phyloP scores from a whole-genome alignment of 2,888 invertebrate species.

The Meiosimyza decipiens region DNA sequence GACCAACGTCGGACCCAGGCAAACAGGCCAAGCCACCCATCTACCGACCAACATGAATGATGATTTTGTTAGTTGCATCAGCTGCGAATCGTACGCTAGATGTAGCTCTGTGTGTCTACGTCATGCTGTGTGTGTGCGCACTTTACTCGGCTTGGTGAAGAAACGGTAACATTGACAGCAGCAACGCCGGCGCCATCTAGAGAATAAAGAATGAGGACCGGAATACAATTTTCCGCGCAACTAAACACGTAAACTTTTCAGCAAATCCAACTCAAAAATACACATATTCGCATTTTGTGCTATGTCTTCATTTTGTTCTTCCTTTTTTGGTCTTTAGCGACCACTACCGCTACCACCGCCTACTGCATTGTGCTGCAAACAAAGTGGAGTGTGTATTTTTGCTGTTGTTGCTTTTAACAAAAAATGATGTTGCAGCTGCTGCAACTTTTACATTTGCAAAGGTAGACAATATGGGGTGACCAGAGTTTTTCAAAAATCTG shows the following conservation, averaged over 20 bases:
- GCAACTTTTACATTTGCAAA: neutral
- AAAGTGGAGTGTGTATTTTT: too few species aligned
- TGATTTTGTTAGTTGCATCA: neutral
- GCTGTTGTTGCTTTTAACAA: neutral
- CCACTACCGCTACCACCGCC: neutral
- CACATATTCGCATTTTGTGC: neutral
- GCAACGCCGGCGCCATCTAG: too few species aligned
- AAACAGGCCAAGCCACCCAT: too few species aligned
- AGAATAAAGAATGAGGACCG: slow-evolving; percentile 44
- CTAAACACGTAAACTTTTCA: slow-evolving; percentile 56
- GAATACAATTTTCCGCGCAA: slow-evolving; percentile 65
- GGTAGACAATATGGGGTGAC: too few species aligned
- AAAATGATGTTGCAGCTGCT: slow-evolving; percentile 20
- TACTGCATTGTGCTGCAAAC: too few species aligned
- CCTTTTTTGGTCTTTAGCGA: slow-evolving; percentile 34
- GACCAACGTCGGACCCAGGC: too few species aligned
- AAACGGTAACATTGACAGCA: neutral
- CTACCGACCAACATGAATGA: slow-evolving; percentile 2
- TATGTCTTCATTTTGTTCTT: neutral
- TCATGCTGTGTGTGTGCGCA: neutral
- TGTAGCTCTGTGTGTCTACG: neutral
- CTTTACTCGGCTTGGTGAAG: neutral
- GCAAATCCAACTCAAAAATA: neutral
- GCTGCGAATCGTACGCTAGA: neutral
- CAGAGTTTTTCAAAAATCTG: too few species aligned